Evolutionary conservation across 2,797 vertebrate species (phyloP), one percentile per base, ranked within the genome.

Genomic region (Syngnathus rostellatus): DNA sequence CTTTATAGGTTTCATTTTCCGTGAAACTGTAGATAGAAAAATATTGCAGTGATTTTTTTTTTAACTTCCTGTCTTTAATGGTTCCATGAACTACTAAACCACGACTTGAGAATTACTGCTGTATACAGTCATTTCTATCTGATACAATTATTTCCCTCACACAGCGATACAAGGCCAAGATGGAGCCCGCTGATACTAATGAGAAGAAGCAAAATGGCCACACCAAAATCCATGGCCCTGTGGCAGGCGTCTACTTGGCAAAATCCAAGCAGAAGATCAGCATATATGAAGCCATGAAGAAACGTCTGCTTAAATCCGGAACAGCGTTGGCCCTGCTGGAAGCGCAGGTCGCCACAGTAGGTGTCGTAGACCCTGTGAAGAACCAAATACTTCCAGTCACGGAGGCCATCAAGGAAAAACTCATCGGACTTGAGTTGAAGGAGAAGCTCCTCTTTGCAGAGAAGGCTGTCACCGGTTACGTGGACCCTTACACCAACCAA

Each of bases 251-350:
- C 62, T 90, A 92, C 0, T 88, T 98, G 37, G 94, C 95, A 23
- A 90, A 91, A 65, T 90, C 91, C 5, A 94, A 94, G 75, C 89
- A 94, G 81, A 92, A 93, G 43, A 85, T 94, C 0, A 94, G 94
- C 0, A 92, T 98, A 53, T 97, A 96, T 83, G 91, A 96, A 80
- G 95, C 95, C 70, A 94, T 97, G 92, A 98, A 96, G 79, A 96
- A 93, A 68, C 79, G 89, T 3, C 86, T 98, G 68, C 92, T 98
- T 41, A 91, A 93, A 23, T 91, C 92, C 0, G 94, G 91, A 71
- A 96, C 94, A 0, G 95, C 93, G 0, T 90, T 96, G 0, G 94
- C 95, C 73, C 86, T 98, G 11, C 87, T 98, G 62, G 95, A 98
- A 84, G 95, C 96, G 0, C 95, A 98, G 84, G 95, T 94, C 0